Evolutionary conservation across 2,888 invertebrate species (phyloP), one percentile per base, ranked within the genome.

Genomic region (Sminthurinus aureus): DNA sequence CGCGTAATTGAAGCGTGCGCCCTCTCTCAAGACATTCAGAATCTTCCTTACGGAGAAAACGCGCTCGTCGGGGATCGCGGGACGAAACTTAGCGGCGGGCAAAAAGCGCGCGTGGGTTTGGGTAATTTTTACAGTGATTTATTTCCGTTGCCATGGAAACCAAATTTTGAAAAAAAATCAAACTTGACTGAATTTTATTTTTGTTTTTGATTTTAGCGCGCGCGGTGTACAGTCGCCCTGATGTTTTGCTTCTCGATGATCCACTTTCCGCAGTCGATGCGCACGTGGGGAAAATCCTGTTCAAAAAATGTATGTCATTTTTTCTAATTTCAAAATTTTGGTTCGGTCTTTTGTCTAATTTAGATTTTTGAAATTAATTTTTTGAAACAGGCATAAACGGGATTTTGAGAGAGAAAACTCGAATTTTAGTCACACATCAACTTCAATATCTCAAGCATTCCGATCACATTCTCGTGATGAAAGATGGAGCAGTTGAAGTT

Each of bases 61-160:
- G 96, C 96, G 0, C 91, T 95, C 22, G 95, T 97, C 0, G 98
- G 97, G 0, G 96, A 97, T 90, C 92, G 96, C 18, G 96, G 96
- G 13, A 94, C 95, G 84, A 95, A 95, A 85, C 92, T 97, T 18
- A 95, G 95, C 87, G 96, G 96, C 86, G 95, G 96, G 1, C 97
- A 98, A 90, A 94, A 96, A 85, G 97, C 97, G 0, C 92, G 96
- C 73, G 89, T 92, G 67, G 91, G 91, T 83, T 89, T 92, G 74
- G 91, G 91, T 67, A 67, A n/a, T n/a, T n/a, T n/a, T n/a, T n/a
- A n/a, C n/a, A n/a, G n/a, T 58, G 11, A 12, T 58, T 15, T 58
- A 9, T 12, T 15, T 15, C 9, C 15, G 11, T 58, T 58, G 11
- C 58, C 9, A 12, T 58, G 11, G 11, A 58, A 58, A 58, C 9